Conservation (phyloP, 2,888 invertebrate species). For the Agrochola litura region DNA sequence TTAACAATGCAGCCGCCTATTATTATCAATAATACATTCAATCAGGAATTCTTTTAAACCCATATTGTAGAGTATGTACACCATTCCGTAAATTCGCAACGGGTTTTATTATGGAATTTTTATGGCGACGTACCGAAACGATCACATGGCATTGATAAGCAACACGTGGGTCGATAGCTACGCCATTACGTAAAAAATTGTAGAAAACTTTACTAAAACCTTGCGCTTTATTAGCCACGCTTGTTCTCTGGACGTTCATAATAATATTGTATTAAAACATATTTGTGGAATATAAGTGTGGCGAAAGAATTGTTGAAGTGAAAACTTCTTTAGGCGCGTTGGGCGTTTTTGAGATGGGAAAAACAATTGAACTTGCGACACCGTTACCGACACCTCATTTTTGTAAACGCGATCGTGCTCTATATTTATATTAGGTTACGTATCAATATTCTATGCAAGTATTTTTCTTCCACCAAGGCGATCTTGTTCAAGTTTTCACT, state of each 20-base stretch:
- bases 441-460: no score
- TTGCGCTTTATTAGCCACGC: slow-evolving; percentile 62
- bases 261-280: slow-evolving; percentile 35
- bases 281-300: slow-evolving; percentile 1
- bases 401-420: no score
- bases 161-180: slow-evolving; percentile 79
- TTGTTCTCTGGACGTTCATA: slow-evolving; percentile 33
- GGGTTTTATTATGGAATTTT: slow-evolving; percentile 75
- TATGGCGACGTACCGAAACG: slow-evolving; percentile 83
- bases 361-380: no score
- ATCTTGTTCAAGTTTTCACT: no score
- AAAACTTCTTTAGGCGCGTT: no score
- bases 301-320: neutral
- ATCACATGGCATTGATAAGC: slow-evolving; percentile 83
- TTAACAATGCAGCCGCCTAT: neutral
- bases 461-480: no score
- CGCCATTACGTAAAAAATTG: slow-evolving; percentile 70
- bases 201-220: slow-evolving; percentile 61
- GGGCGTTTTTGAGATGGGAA: no score
- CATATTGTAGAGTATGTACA: slow-evolving; percentile 40
- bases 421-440: no score
- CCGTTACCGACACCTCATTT: no score
- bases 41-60: slow-evolving; percentile 36
- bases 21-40: slow-evolving; percentile 45
- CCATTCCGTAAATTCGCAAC: slow-evolving; percentile 66